Conservation (phyloP, 2,888 invertebrate species). For the Drosophila testacea region DNA sequence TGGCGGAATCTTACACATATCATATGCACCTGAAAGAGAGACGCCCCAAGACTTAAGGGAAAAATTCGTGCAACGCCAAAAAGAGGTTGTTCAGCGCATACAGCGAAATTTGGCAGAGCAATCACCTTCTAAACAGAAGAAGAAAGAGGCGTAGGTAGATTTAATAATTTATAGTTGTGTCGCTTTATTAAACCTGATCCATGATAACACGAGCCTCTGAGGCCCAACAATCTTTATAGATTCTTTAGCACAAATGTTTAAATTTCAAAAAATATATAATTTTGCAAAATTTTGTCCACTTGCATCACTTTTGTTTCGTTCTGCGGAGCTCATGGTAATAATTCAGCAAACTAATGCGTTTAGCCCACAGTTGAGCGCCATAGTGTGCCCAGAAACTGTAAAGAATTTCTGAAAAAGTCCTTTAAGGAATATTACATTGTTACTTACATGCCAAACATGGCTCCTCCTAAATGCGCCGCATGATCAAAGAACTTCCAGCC, state of each 20-base stretch:
- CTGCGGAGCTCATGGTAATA: constrained; percentile 82
- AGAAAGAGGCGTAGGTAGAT: constrained; percentile 1
- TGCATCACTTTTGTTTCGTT: constrained; percentile 76
- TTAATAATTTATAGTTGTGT: constrained; percentile 26
- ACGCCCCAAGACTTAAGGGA: constrained; percentile 89
- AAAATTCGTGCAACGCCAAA: constrained; percentile 90
- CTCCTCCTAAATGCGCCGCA: constrained; percentile 99
- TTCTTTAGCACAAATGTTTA: constrained; percentile 19
- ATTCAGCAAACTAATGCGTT: constrained; percentile 75
- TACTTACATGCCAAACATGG: constrained; percentile 93
- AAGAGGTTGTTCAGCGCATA: constrained; percentile 87
- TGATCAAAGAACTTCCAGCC: constrained; percentile 98
- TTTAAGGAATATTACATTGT: neutral
- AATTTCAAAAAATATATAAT: constrained; percentile 11
- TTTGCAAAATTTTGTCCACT: constrained; percentile 18
- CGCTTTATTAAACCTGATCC: constrained; percentile 60
- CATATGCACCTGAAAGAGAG: constrained; percentile 95
- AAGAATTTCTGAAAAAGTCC: neutral
- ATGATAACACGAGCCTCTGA: constrained; percentile 48
- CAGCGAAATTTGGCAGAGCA: constrained; percentile 48
- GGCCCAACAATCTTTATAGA: constrained; percentile 36
- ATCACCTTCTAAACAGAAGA: constrained; percentile 16
- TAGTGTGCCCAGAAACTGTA: constrained; percentile 82
- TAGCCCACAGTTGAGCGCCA: constrained; percentile 82
- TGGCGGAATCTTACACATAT: constrained; percentile 94